These are phyloP conservation scores for Eulemur albifrons DNA, from an alignment of 2,797 vertebrate species.

Conservation along the genomic window DNA sequence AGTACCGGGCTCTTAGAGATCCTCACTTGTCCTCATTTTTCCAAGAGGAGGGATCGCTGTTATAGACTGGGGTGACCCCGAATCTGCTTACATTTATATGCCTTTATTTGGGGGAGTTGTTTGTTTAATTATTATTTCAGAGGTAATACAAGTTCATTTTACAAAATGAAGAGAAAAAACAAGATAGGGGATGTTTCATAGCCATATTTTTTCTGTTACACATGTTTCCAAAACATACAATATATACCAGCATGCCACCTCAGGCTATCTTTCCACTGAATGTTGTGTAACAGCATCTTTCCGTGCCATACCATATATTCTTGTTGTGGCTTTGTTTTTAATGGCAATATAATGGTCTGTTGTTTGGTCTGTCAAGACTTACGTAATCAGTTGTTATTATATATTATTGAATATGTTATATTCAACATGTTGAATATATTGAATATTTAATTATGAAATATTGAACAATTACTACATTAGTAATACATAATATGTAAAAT, in stretches of 20 bases:
- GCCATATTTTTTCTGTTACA: neutral
- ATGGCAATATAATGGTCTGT: neutral
- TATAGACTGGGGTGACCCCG: fast-evolving
- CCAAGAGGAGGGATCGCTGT: neutral
- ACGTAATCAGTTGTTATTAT: neutral
- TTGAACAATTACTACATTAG: too few species aligned
- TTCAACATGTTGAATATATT: too few species aligned
- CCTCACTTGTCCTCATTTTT: neutral
- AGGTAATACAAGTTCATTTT: neutral
- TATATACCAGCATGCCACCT: neutral
- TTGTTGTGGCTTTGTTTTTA: neutral
- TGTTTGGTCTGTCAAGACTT: neutral
- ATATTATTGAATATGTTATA: too few species aligned
- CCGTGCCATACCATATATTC: fast-evolving
- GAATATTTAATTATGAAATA: neutral
- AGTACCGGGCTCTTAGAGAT: neutral
- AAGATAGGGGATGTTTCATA: neutral
- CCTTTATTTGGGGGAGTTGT: neutral
- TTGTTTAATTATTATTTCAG: neutral
- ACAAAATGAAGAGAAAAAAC: neutral
- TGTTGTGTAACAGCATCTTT: neutral
- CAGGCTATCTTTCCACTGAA: neutral
- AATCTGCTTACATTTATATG: neutral
- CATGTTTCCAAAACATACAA: neutral
- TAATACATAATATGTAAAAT: neutral